Evolutionary conservation across 1,140 invertebrate species (phyloP).

Genomic region (Diachasma alloeum): DNA sequence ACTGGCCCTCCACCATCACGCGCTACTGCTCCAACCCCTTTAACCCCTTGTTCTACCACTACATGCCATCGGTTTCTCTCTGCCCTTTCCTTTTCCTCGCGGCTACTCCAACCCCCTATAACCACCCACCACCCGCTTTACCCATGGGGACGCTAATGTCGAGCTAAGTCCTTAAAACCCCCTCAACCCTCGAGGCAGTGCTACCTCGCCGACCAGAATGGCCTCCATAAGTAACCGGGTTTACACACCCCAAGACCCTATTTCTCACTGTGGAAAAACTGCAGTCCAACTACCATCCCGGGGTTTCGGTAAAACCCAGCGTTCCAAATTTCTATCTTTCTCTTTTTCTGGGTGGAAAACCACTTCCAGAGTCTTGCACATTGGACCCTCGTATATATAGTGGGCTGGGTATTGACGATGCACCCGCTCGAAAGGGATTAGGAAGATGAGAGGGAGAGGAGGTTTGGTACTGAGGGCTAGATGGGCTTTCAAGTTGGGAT

Average conservation of each 20-base stretch:
- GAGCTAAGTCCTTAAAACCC: slow-evolving; percentile 63
- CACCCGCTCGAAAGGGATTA: slow-evolving; percentile 34
- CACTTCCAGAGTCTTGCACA: neutral
- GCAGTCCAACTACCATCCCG: slow-evolving; percentile 35
- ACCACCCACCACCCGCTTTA: neutral
- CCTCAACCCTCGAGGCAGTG: slow-evolving; percentile 43
- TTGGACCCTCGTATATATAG: neutral
- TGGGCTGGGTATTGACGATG: slow-evolving; percentile 23
- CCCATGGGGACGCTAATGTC: slow-evolving; percentile 58
- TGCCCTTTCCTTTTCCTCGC: slow-evolving; percentile 21
- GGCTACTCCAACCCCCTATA: slow-evolving; percentile 6
- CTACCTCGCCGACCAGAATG: slow-evolving; percentile 55
- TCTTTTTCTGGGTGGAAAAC: slow-evolving; percentile 12
- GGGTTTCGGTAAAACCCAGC: neutral
- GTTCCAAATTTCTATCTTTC: neutral
- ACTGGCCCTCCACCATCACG: slow-evolving; percentile 28
- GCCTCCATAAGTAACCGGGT: slow-evolving; percentile 63
- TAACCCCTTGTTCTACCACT: slow-evolving; percentile 31
- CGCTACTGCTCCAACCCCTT: neutral
- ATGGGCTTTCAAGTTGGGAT: slow-evolving; percentile 21
- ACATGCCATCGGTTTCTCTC: slow-evolving; percentile 21
- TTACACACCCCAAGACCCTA: slow-evolving; percentile 62
- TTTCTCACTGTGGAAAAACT: slow-evolving; percentile 58
- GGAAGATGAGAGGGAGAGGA: slow-evolving; percentile 23
- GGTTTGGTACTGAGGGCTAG: neutral